Evolutionary conservation across 23 tunicate species (phyloP).

Genomic region (Botrylloides violaceus): DNA sequence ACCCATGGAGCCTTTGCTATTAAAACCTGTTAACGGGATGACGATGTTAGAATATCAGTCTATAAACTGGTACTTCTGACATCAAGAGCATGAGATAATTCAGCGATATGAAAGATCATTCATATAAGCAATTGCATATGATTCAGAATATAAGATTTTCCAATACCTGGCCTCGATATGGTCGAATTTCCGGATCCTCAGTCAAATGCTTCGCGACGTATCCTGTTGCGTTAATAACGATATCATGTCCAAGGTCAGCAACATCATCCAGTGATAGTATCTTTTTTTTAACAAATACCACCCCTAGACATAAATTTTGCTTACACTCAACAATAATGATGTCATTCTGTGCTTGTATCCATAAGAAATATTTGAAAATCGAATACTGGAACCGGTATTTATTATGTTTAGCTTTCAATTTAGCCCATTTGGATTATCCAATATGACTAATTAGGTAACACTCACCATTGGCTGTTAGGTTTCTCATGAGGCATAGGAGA

Average conservation of each 20-base stretch:
- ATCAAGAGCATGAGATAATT: neutral
- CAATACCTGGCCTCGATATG: slow-evolving; percentile 65
- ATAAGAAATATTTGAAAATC: too few species aligned
- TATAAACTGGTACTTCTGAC: neutral
- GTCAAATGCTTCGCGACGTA: slow-evolving; percentile 41
- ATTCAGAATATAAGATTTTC: neutral
- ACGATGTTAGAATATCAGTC: neutral
- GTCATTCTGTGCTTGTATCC: too few species aligned
- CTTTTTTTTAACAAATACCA: slow-evolving; percentile 40
- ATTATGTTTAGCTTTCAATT: too few species aligned
- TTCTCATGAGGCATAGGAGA: slow-evolving; percentile 34
- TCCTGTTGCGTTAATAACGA: slow-evolving; percentile 70
- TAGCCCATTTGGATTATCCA: too few species aligned
- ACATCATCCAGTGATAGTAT: slow-evolving; percentile 42
- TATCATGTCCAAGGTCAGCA: slow-evolving; percentile 33
- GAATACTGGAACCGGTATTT: too few species aligned
- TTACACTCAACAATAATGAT: too few species aligned
- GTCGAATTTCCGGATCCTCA: slow-evolving; percentile 25
- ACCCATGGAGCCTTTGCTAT: slow-evolving; percentile 86
- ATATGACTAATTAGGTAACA: too few species aligned
- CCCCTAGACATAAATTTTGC: slow-evolving; percentile 28
- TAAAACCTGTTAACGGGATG: slow-evolving; percentile 26
- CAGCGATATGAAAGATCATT: too few species aligned
- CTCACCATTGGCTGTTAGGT: slow-evolving; percentile 17
- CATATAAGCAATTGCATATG: neutral